These are phyloP conservation scores for Pollenia griseotomentosa DNA, from an alignment of 2,888 invertebrate species.

Conservation along the genomic window DNA sequence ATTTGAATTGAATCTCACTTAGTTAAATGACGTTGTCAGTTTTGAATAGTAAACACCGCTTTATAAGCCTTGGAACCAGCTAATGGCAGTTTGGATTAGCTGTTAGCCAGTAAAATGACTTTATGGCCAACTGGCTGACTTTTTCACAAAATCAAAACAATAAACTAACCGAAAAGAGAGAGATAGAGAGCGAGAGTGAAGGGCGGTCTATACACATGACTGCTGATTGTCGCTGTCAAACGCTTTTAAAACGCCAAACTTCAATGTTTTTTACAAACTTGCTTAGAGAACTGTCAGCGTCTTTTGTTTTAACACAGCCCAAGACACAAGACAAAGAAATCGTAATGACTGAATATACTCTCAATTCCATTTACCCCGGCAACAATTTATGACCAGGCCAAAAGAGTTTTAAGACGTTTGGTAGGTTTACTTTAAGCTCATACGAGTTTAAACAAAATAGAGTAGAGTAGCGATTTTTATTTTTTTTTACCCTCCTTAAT, in stretches of 20 bases:
- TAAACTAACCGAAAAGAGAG: neutral
- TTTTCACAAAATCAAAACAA: slow-evolving; percentile 5
- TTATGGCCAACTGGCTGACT: slow-evolving; percentile 12
- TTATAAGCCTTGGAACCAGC: slow-evolving; percentile 38
- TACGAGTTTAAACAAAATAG: slow-evolving; percentile 32
- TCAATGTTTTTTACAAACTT: slow-evolving; percentile 56
- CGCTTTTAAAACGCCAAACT: slow-evolving; percentile 82
- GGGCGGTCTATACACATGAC: slow-evolving; percentile 66
- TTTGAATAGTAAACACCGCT: slow-evolving; percentile 62
- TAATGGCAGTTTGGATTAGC: slow-evolving; percentile 47
- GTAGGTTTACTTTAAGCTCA: slow-evolving; percentile 1
- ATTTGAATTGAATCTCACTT: slow-evolving; percentile 61
- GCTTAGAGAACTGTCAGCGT: slow-evolving; percentile 56
- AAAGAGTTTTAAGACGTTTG: slow-evolving; percentile 51
- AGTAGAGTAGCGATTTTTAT: slow-evolving; percentile 39
- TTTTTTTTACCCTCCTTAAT: slow-evolving; percentile 61
- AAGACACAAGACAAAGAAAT: slow-evolving; percentile 50
- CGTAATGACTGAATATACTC: slow-evolving; percentile 44
- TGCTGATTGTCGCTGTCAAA: slow-evolving; percentile 80
- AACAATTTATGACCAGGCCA: slow-evolving; percentile 67
- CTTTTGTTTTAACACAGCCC: slow-evolving; percentile 60
- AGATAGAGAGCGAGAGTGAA: slow-evolving; percentile 44
- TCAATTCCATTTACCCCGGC: slow-evolving; percentile 62
- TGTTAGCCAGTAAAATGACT: slow-evolving; percentile 35
- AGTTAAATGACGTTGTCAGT: slow-evolving; percentile 69